Evolutionary conservation across 2,888 invertebrate genomes (phyloP), one percentile per base, ranked within the genome.

Genomic region (Agonopterix subpropinquella): DNA sequence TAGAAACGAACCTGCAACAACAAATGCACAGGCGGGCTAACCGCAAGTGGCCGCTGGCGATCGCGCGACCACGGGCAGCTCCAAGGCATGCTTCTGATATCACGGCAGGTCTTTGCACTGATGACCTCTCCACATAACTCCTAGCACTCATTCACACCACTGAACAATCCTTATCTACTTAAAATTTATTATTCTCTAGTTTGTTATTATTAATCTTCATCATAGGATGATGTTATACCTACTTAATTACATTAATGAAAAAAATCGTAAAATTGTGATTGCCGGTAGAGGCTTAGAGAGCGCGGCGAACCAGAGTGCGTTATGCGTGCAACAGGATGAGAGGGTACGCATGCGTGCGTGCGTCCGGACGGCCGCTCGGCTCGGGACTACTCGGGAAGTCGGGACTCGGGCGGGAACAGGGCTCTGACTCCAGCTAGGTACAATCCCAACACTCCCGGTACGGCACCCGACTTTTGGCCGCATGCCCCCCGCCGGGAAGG

Each of bases 21-120:
- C 53, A 80, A 63, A 47, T 78, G 76, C 48, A 79, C 65, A 51
- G 83, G 78, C 51, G 73, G 73, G 59, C 77, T 81, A 65, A 80
- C 77, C 62, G 65, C 71, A 41, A 71, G 67, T 56, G 78, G 73
- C 48, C 71, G 71, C 68, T 73, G 80, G 48, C 77, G 80, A 54
- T 77, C 78, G 46, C 77, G 78, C 53, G 87, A 85, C 87, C 88
- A 88, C 62, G 85, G 85, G 56, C 87, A 88, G 54, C 64, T 80
- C 86, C 85, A 86, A 61, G 86, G 82, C 87, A 86, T 86, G 51
- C 55, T 65, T 57, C 61, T 57, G 51, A 58, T 50, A 57, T 59
- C 59, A 56, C 53, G 53, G 61, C 63, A 54, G 57, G 64, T 67
- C 60, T 65, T 58, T 64, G 64, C 64, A 72, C 67, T 67, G 52